Base-by-base conservation (phyloP, 1,140 invertebrate species). In the Oryzaephilus surinamensis region DNA sequence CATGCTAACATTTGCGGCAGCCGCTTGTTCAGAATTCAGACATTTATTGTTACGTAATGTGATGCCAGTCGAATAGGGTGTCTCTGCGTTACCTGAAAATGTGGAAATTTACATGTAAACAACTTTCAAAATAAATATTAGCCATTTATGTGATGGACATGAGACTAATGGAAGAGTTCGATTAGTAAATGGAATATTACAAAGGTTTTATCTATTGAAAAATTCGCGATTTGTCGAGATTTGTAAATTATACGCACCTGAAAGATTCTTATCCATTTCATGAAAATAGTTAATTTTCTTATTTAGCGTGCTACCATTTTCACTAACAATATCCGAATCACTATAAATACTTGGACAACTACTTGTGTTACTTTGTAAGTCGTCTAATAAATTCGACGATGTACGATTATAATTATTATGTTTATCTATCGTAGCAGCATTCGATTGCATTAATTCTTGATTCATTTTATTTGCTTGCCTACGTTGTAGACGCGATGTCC, bases 11-110 rank as follows among this genome's bases (percentile, higher is more conserved):
- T 5, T 31, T 43, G 29, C 27, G 36, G 36, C 36, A 38, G 29
- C 62, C 51, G 29, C 43, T 53, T 28, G 54, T 38, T 55, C 54
- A 37, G 74, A 67, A 46, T 59, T 61, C 13, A 72, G 61, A 42
- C 74, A 51, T 58, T 73, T 75, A 45, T 74, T 73, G 58, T 69
- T 76, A 43, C 73, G 63, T 41, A 76, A 64, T n/a, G 69, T 70
- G 42, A 76, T 74, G 33, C 72, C 70, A 20, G 29, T 38, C 33
- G 33, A 24, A n/a, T n/a, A n/a, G n/a, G n/a, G n/a, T n/a, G n/a
- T n/a, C n/a, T n/a, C n/a, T n/a, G n/a, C n/a, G n/a, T n/a, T n/a
- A n/a, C n/a, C n/a, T n/a, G n/a, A n/a, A n/a, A n/a, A n/a, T n/a
- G n/a, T n/a, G n/a, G n/a, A n/a, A n/a, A n/a, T n/a, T n/a, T n/a